A percentile compares a stretch with the other conserved stretches of the same genome.
Conservation (phyloP, 2,113 vertebrate genomes). For the Felis chaus region DNA sequence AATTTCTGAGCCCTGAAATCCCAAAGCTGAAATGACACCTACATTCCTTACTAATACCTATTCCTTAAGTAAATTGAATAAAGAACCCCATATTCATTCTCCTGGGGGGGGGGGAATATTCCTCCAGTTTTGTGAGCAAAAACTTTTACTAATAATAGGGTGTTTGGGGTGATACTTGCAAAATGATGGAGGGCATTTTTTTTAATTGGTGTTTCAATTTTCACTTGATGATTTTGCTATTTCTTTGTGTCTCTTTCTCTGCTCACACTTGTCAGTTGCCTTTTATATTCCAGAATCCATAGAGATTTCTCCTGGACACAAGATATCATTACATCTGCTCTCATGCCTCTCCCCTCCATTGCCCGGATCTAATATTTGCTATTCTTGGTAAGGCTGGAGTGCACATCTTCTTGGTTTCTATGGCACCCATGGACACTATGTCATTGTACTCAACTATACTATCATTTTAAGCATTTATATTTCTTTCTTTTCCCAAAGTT, state of each 20-base stretch:
- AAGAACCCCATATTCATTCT: neutral
- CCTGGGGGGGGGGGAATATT: neutral
- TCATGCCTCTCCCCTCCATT: neutral
- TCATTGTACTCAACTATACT: neutral
- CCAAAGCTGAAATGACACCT: neutral
- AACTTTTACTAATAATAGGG: neutral
- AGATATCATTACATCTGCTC: neutral
- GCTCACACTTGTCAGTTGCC: neutral
- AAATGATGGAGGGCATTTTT: neutral
- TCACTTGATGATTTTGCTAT: neutral
- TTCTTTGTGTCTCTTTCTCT: neutral
- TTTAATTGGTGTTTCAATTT: conserved; percentile 1
- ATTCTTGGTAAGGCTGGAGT: neutral
- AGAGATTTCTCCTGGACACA: neutral
- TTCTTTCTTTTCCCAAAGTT: neutral
- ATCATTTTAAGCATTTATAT: neutral
- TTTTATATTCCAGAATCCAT: neutral
- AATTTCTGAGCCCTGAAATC: neutral
- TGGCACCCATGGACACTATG: neutral
- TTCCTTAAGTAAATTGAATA: conserved; percentile 3
- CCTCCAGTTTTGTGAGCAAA: neutral
- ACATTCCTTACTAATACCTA: neutral
- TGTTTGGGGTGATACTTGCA: neutral
- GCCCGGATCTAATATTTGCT: neutral
- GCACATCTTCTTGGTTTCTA: neutral